Evolutionary conservation across 1,140 invertebrate genomes (phyloP), one percentile per base, ranked within the genome.

Genomic region (Ladona fulva): DNA sequence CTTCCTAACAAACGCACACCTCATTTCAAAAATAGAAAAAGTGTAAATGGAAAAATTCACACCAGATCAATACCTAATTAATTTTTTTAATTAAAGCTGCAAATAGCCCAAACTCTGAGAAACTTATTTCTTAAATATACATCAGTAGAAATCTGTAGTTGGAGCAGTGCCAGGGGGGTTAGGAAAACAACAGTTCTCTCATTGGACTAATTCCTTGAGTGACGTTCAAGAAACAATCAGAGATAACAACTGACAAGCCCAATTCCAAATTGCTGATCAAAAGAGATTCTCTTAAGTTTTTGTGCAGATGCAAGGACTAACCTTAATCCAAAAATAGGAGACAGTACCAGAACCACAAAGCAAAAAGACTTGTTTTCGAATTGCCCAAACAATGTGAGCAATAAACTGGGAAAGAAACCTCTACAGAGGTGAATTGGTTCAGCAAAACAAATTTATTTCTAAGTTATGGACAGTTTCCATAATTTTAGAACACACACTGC

Each of bases 1-100:
- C 52, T 66, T 66, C 52, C 52, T 66, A 66, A 66, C 52, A 66
- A 66, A 66, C 12, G n/a, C 52, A 66, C 52, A 3, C 52, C 52
- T 66, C 52, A 66, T 22, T 66, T 66, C 52, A 66, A 66, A 66
- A 66, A 19, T 19, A 22, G n/a, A 66, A 66, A 66, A 66, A 66
- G 52, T 66, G 52, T 66, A 66, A 66, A 66, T 66, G 52, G 52
- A 66, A 66, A 37, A 66, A 22, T 66, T 66, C 52, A 66, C 52
- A 66, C 52, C 52, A 66, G 52, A 66, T 66, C 3, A 66, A 66
- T 66, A 66, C 52, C 52, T 66, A 66, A 12, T 16, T 66, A 66
- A 66, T 16, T 12, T 16, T 66, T 66, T 66, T 66, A 66, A 66
- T 66, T 66, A 12, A 66, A 66, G 52, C 12, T 66, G 52, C 52